A percentile compares a stretch with the other conserved stretches of the same genome.
These are phyloP conservation scores for Trichomycterus rosablanca DNA, from an alignment of 2,113 vertebrate species.

Conservation along the genomic window DNA sequence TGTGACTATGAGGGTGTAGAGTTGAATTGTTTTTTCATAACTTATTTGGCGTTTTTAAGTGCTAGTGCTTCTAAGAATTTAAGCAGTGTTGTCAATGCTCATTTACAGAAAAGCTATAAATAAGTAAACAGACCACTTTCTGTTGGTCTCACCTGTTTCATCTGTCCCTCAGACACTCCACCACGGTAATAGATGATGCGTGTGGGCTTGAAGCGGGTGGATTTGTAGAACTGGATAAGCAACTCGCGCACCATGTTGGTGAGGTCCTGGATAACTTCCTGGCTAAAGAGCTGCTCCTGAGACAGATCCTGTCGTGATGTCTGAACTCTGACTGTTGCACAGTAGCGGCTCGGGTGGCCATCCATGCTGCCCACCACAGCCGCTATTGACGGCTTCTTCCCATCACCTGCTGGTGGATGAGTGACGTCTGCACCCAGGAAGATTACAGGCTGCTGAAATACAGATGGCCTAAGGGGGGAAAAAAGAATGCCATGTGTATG, in stretches of 20 bases:
- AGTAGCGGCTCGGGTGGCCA: slow-evolving; percentile 95
- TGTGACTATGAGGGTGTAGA: too few relatives aligned
- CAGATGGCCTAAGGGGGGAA: slow-evolving; percentile 76
- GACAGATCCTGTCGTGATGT: slow-evolving; percentile 92
- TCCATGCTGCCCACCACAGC: slow-evolving; percentile 98
- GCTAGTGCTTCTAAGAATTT: too few relatives aligned
- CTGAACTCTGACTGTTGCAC: slow-evolving; percentile 92
- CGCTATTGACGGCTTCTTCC: slow-evolving; percentile 96
- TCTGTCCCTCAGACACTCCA: slow-evolving; percentile 95
- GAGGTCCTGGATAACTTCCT: slow-evolving; percentile 96
- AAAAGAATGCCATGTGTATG: not conserved
- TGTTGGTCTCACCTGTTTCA: slow-evolving; percentile 83
- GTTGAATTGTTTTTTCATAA: too few relatives aligned
- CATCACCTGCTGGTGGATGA: slow-evolving; percentile 91
- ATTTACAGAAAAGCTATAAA: too few relatives aligned
- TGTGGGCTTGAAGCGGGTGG: slow-evolving; percentile 95
- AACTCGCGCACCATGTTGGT: slow-evolving; percentile 97
- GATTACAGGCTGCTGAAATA: slow-evolving; percentile 98
- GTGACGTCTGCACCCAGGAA: slow-evolving; percentile 96
- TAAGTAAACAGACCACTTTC: too few relatives aligned
- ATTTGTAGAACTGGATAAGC: slow-evolving; percentile 98
- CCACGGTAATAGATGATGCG: slow-evolving; percentile 98
- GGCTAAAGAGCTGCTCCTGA: slow-evolving; percentile 93
- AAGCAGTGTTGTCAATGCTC: too few relatives aligned
- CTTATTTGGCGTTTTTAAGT: too few relatives aligned